Evolutionary conservation across 2,888 invertebrate genomes (phyloP).

Genomic region (Trachelus troglodyta): DNA sequence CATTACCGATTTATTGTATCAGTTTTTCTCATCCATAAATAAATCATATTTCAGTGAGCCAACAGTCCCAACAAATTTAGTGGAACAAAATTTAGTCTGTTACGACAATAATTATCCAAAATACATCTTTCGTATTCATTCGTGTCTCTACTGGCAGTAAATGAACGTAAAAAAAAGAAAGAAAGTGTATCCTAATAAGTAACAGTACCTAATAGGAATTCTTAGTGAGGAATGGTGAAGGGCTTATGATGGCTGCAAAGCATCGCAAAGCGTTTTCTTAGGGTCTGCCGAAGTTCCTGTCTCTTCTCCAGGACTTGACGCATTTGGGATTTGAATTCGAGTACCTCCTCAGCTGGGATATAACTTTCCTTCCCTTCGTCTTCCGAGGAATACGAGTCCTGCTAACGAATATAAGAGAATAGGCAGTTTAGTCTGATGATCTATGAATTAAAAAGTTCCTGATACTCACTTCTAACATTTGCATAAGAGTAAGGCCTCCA

Average conservation of each 20-base stretch:
- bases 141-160: conserved; percentile 45
- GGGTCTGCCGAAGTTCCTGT: conserved; percentile 82
- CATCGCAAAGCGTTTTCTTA: conserved; percentile 86
- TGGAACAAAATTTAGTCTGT: conserved; percentile 18
- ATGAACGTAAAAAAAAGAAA: conserved; percentile 47
- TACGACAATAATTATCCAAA: conserved; percentile 42
- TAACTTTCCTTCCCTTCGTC: conserved; percentile 77
- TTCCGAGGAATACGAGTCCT: conserved; percentile 85
- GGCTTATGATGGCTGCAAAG: conserved; percentile 71
- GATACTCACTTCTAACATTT: conserved; percentile 81
- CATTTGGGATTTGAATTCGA: conserved; percentile 85
- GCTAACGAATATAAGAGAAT: conserved; percentile 22
- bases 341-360: conserved; percentile 90
- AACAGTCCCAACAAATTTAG: background rate
- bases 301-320: conserved; percentile 84
- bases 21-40: conserved; percentile 3
- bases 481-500: conserved; percentile 75
- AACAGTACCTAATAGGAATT: conserved; percentile 38
- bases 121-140: conserved; percentile 42
- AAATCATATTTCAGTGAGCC: conserved; percentile 1
- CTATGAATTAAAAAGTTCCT: background rate
- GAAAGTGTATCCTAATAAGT: conserved; percentile 39
- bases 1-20: conserved; percentile 4
- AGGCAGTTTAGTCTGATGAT: background rate
- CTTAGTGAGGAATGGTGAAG: conserved; percentile 55